Evolutionary conservation across 2,797 vertebrate species (phyloP), one percentile per base, ranked within the genome.

Genomic region (Onychomys torridus): DNA sequence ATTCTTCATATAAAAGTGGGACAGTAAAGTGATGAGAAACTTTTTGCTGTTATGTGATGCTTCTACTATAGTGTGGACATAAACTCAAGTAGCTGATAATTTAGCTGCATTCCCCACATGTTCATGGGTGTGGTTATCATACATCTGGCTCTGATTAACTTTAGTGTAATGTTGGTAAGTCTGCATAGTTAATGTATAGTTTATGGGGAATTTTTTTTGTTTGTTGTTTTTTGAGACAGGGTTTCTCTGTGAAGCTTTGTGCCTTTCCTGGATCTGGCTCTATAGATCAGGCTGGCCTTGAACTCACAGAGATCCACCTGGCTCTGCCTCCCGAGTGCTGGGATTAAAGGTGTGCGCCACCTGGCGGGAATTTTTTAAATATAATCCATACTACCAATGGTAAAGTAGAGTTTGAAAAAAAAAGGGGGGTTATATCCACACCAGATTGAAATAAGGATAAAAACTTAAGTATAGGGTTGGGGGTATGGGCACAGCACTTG

Each of bases 151-250:
- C n/a, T 59, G 52, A 92, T 79, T 76, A 78, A 37, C 23, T 76
- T 40, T 76, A 37, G 14, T 23, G 3, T 78, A 89, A 78, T 91
- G 91, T 59, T 96, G 40, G 4, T 40, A 82, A 73, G 61, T 32
- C 84, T 84, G 34, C 5, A 59, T 32, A 95, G 32, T 85, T 55
- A 78, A 55, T 67, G 13, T 65, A 90, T 46, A 91, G 78, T 52
- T 43, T 77, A 90, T 46, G 32, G 12, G 61, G 34, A 10, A 10
- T 81, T 65, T 32, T 96, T 97, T 95, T 92, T 75, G n/a, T n/a
- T n/a, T n/a, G n/a, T n/a, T n/a, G n/a, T n/a, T n/a, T n/a, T n/a
- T n/a, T n/a, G n/a, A n/a, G n/a, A n/a, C n/a, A n/a, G n/a, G n/a
- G n/a, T n/a, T n/a, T n/a, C n/a, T n/a, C n/a, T n/a, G n/a, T n/a